phyloP scores from a whole-genome alignment of 2,113 vertebrate genomes.

The Lycaon pictus region DNA sequence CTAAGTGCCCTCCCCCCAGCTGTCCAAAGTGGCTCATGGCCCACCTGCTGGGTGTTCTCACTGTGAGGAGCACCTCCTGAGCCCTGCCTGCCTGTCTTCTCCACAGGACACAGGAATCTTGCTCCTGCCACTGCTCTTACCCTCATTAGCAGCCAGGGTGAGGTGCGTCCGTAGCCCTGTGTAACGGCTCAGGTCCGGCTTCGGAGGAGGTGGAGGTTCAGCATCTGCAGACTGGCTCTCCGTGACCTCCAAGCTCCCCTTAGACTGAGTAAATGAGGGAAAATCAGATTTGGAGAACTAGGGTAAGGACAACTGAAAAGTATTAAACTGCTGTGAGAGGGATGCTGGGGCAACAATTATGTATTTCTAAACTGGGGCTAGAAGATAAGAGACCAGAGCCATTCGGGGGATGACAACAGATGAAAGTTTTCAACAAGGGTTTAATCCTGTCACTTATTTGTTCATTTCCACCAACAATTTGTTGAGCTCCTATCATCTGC shows the following conservation, averaged over 20 bases:
- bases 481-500: background rate
- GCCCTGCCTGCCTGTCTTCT: background rate
- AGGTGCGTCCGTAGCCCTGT: constrained; percentile 93
- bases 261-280: constrained; percentile 89
- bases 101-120: background rate
- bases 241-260: constrained; percentile 96
- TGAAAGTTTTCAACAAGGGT: background rate
- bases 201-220: constrained; percentile 96
- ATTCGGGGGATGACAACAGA: background rate
- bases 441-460: background rate
- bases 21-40: background rate
- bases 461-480: background rate
- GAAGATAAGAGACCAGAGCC: background rate
- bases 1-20: background rate
- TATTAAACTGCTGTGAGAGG: background rate
- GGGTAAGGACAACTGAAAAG: background rate
- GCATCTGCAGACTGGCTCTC: constrained; percentile 98
- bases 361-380: background rate
- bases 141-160: constrained; percentile 92
- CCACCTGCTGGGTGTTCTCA: background rate
- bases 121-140: constrained; percentile 85
- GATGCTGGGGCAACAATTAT: background rate
- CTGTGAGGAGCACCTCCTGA: background rate
- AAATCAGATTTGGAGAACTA: constrained; percentile 52
- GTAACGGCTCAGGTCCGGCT: constrained; percentile 96